Percentiles rank a stretch among this genome's conserved stretches.
Evolutionary conservation across 2,797 vertebrate species (phyloP).

Genomic region (Aplochiton taeniatus): DNA sequence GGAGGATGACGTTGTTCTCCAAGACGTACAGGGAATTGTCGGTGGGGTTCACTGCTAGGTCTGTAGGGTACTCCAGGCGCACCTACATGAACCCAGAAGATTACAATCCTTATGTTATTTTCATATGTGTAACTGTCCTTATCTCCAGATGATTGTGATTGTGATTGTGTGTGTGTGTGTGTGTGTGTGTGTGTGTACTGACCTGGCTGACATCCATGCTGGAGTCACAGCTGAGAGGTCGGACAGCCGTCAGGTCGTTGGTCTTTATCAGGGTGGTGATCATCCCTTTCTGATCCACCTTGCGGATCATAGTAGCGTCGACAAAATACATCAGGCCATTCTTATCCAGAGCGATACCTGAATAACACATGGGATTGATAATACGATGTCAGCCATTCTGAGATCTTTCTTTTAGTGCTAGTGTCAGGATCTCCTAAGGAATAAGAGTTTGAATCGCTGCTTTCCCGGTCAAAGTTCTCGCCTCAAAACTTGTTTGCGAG

Average conservation of each 20-base stretch:
- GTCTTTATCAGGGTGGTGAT: constrained; percentile 88
- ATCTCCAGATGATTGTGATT: no score
- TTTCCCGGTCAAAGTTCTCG: no score
- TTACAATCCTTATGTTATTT: no score
- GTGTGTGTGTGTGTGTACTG: constrained; percentile 10
- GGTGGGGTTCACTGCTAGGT: constrained; percentile 88
- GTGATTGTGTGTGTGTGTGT: no score
- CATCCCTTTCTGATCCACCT: constrained; percentile 88
- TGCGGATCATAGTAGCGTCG: constrained; percentile 89
- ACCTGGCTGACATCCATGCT: constrained; percentile 93
- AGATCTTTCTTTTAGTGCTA: no score
- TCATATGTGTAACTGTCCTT: no score
- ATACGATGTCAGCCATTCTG: neutral
- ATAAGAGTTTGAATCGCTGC: no score
- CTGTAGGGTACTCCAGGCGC: constrained; percentile 89
- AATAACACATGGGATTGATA: constrained; percentile 2
- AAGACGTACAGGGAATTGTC: constrained; percentile 90
- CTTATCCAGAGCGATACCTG: constrained; percentile 87
- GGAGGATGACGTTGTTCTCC: constrained; percentile 88
- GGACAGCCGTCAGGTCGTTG: constrained; percentile 84
- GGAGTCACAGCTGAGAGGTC: constrained; percentile 89
- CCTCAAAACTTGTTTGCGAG: no score
- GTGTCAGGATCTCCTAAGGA: no score
- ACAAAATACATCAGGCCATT: constrained; percentile 90
- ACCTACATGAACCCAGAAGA: constrained; percentile 68